These are phyloP conservation scores for Ophioninae sp. DNA, from an alignment of 2,888 invertebrate genomes.

Conservation along the genomic window DNA sequence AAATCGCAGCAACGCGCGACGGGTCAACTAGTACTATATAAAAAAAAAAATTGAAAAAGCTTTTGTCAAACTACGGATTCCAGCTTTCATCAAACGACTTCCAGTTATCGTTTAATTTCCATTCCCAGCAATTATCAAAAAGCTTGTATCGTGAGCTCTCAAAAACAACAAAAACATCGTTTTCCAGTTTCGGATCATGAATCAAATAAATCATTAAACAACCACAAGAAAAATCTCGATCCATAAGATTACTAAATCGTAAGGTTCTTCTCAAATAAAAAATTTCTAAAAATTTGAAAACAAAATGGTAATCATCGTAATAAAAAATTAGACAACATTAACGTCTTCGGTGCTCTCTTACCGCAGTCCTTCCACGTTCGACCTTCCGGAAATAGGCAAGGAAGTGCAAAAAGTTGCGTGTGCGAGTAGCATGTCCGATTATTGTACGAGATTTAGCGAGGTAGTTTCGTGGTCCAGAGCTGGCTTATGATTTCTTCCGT, in stretches of 20 bases:
- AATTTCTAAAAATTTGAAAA: neutral
- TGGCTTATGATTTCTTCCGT: conserved; percentile 39
- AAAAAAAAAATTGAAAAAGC: too few species aligned
- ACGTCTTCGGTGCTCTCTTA: neutral
- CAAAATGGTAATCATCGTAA: neutral
- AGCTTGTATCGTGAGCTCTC: too few species aligned
- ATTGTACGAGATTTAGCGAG: conserved; percentile 16
- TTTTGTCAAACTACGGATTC: too few species aligned
- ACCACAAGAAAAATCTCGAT: neutral
- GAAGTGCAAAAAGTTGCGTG: neutral
- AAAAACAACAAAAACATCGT: neutral
- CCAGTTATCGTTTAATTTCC: too few species aligned
- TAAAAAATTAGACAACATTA: neutral
- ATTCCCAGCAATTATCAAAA: too few species aligned
- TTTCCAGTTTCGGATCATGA: neutral
- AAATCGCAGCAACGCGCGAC: too few species aligned
- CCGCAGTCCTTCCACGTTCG: neutral
- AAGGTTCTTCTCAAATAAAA: neutral
- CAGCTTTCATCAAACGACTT: too few species aligned
- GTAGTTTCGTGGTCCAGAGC: conserved; percentile 31
- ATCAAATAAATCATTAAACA: neutral
- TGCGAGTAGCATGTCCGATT: neutral
- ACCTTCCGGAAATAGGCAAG: neutral
- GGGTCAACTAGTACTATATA: too few species aligned
- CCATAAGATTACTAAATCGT: neutral